Evolutionary conservation across 1,140 invertebrate genomes (phyloP).

Genomic region (Drosophila nasuta): DNA sequence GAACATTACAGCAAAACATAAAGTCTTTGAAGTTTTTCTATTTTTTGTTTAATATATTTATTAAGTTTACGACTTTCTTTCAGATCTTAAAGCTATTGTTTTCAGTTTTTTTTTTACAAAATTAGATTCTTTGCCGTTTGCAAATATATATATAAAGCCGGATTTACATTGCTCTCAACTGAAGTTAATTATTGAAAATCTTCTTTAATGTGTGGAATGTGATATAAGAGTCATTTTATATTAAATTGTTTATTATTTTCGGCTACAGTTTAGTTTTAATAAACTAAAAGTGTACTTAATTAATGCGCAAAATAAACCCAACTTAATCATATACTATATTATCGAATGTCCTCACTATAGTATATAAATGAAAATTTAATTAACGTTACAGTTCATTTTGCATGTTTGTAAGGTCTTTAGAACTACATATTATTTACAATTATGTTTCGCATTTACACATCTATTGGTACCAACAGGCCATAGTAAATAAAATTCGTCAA

Average conservation of each 20-base stretch:
- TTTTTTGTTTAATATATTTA: conserved; percentile 27
- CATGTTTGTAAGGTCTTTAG: conserved; percentile 65
- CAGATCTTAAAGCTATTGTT: conserved; percentile 28
- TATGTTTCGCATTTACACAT: conserved; percentile 63
- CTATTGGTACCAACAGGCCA: conserved; percentile 73
- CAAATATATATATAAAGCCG: conserved; percentile 25
- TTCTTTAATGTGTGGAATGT: conserved; percentile 10
- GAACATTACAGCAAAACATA: conserved; percentile 5
- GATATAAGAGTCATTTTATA: neutral
- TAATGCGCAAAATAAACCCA: conserved; percentile 10
- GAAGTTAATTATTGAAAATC: conserved; percentile 17
- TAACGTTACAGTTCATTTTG: conserved; percentile 60
- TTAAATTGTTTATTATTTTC: neutral
- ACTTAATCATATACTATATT: conserved; percentile 27
- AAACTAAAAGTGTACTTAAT: conserved; percentile 20
- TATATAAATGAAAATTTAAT: conserved; percentile 64
- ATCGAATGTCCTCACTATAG: conserved; percentile 43
- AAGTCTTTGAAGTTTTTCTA: neutral
- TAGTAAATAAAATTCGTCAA: conserved; percentile 29
- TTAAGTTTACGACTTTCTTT: conserved; percentile 18
- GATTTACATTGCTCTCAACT: conserved; percentile 11
- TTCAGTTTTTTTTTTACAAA: conserved; percentile 63
- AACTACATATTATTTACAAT: conserved; percentile 58
- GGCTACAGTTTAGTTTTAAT: conserved; percentile 29
- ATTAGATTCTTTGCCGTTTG: conserved; percentile 38